Percentiles rank a stretch among this genome's conserved stretches.
phyloP scores from a whole-genome alignment of 2,797 vertebrate genomes.

The Perodicticus potto region DNA sequence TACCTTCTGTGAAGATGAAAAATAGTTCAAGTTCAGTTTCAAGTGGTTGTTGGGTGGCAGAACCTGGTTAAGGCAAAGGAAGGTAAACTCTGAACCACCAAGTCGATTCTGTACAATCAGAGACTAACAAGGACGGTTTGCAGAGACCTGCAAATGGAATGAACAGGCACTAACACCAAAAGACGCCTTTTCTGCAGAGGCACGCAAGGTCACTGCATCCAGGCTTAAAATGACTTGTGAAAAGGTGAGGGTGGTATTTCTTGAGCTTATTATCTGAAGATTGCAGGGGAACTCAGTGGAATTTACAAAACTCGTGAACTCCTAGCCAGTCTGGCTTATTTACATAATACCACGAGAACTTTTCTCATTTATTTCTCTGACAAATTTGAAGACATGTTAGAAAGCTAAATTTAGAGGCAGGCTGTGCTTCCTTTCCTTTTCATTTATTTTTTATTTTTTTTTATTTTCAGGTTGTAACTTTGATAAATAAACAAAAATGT shows the following conservation, averaged over 20 bases:
- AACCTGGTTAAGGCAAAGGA: neutral
- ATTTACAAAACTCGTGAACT: neutral
- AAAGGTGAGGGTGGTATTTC: neutral
- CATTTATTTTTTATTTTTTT: too few relatives aligned
- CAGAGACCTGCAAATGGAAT: neutral
- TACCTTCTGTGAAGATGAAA: neutral
- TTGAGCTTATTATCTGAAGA: neutral
- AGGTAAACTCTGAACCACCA: neutral
- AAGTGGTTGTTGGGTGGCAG: neutral
- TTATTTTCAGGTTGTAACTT: neutral
- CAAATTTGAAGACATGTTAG: neutral
- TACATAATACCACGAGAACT: neutral
- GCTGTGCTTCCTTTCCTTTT: neutral
- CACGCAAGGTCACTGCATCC: neutral
- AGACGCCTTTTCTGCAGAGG: neutral
- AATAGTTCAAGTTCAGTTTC: neutral
- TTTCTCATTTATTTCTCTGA: neutral
- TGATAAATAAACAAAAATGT: constrained; percentile 8
- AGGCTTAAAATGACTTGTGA: neutral
- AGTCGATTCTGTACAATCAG: neutral
- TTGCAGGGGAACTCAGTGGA: neutral
- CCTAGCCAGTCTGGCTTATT: neutral
- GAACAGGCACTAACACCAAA: neutral
- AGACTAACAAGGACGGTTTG: neutral
- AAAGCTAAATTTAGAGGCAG: neutral